Evolutionary conservation across 1,140 invertebrate genomes (phyloP), one percentile per base, ranked within the genome.

Genomic region (Mamestra configurata): DNA sequence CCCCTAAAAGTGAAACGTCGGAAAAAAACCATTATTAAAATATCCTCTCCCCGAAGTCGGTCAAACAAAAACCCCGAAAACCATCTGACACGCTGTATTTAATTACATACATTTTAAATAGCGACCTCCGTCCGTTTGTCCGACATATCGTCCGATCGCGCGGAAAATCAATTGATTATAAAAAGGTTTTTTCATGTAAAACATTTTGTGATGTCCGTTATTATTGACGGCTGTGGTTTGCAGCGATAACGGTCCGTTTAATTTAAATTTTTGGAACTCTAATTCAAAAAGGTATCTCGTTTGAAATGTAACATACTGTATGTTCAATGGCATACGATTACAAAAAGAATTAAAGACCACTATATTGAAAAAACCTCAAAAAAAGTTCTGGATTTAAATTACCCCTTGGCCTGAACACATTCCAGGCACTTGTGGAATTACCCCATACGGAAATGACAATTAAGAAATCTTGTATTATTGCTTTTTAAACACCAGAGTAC

Each of bases 111-210:
- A 79, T 79, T 79, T 79, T 37, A 72, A 70, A 43, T 57, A 70
- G 35, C 59, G 61, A 79, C 78, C 78, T 79, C 70, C 53, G 51
- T 79, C 70, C 59, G 57, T 40, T 20, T 66, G 68, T 59, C 57
- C 43, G 71, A 73, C 71, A 53, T 49, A 61, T 31, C 22, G 43
- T n/a, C 31, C 35, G 78, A 66, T 66, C 57, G 46, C 43, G 57
- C 49, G 78, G 78, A 79, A 79, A 79, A 79, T 79, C 70, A 71
- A 73, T 66, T 79, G 78, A 79, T 79, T 46, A 72, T 72, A 79
- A 79, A 79, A 79, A 73, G 55, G 43, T 75, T 79, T 79, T 64
- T 73, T 75, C 78, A 31, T 79, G 70, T 73, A 75, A 73, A 79
- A 64, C 78, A 66, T 70, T 75, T 73, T 68, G 61, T 55, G 75